Base-by-base conservation (phyloP, 35 echinoderm and acorn worm species). In the Nesometra sesokonis region DNA sequence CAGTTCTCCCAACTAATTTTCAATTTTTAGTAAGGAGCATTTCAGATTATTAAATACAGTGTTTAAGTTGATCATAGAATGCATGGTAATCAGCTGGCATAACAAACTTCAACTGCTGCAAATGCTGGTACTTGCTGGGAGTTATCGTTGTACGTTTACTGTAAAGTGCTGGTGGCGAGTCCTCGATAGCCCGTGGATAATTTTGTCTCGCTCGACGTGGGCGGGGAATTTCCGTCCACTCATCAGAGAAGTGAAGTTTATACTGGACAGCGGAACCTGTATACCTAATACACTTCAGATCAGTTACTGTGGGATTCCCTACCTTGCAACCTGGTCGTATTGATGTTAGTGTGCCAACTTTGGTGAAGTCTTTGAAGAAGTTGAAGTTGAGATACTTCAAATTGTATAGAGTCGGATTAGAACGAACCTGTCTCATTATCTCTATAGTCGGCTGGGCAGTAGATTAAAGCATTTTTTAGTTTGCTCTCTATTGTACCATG, bases 21-120 rank as follows among this genome's bases (percentile, higher is more conserved):
- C 79, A 81, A 32, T 13, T 81, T 81, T 27, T 81, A 19, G 19
- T 31, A 81, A 11, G 79, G 19, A 81, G 57, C 15, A 76, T 76
- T 76, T 29, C 57, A 17, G 15, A 17, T 15, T 76, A 29, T 15
- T 29, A 15, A 15, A 76, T 76, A 13, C 32, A 86, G 84, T 57
- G 84, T 17, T 76, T 57, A 13, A 86, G 84, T 67, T 86, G 84
- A 7, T 86, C 46, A 23, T 86, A 86, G 84, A 86, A 86, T 86
- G 84, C 84, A 67, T 86, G 84, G 32, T 86, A 86, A 31, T 86
- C 84, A 67, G 84, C 84, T 86, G 84, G 84, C 84, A 86, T 86
- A 77, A 86, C 84, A 86, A 67, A 86, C 46, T 86, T 86, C 46
- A 86, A 31, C 84, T 86, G 84, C 32, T 76, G 84, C 46, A 86